Percentiles rank a stretch among this genome's conserved stretches.
phyloP scores from a whole-genome alignment of 1,140 invertebrate genomes.

The Pachyrhynchus sulphureomaculatus region DNA sequence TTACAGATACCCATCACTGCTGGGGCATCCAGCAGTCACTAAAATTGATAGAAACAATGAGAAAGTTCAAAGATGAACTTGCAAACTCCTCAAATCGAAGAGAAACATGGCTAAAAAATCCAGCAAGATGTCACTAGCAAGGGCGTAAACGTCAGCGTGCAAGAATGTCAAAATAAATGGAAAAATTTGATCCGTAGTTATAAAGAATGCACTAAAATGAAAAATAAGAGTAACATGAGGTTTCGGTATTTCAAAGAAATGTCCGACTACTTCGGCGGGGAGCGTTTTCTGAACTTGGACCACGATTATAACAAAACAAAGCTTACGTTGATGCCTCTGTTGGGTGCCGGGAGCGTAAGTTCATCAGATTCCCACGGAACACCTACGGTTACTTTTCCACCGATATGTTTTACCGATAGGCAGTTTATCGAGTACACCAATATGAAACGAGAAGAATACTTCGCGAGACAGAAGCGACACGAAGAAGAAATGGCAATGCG shows the following conservation, averaged over 20 bases:
- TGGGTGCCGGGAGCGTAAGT: not conserved
- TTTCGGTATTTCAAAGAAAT: slow-evolving; percentile 31
- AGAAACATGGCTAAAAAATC: slow-evolving; percentile 24
- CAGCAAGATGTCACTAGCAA: slow-evolving; percentile 15
- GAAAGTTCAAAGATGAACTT: slow-evolving; percentile 19
- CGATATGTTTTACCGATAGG: slow-evolving; percentile 27
- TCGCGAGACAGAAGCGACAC: slow-evolving; percentile 22
- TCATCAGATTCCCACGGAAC: not conserved
- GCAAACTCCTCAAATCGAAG: slow-evolving; percentile 10
- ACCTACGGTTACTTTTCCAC: slow-evolving; percentile 24
- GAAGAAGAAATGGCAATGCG: slow-evolving; percentile 23
- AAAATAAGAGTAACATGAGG: slow-evolving; percentile 25
- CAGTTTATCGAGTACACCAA: slow-evolving; percentile 31
- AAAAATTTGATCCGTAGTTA: slow-evolving; percentile 25
- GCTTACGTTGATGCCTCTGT: slow-evolving; percentile 10
- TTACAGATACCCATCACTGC: slow-evolving; percentile 26
- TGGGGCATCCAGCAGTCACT: slow-evolving; percentile 23
- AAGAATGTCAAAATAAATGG: slow-evolving; percentile 32
- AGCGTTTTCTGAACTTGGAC: slow-evolving; percentile 7
- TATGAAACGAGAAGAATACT: slow-evolving; percentile 28
- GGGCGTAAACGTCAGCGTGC: slow-evolving; percentile 16
- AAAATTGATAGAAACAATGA: slow-evolving; percentile 23
- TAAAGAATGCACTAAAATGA: slow-evolving; percentile 30
- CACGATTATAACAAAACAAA: slow-evolving; percentile 26
- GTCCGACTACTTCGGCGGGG: slow-evolving; percentile 24